A percentile compares a stretch with the other conserved stretches of the same genome.
phyloP scores from a whole-genome alignment of 2,113 vertebrate species.

The Gopherus evgoodei region DNA sequence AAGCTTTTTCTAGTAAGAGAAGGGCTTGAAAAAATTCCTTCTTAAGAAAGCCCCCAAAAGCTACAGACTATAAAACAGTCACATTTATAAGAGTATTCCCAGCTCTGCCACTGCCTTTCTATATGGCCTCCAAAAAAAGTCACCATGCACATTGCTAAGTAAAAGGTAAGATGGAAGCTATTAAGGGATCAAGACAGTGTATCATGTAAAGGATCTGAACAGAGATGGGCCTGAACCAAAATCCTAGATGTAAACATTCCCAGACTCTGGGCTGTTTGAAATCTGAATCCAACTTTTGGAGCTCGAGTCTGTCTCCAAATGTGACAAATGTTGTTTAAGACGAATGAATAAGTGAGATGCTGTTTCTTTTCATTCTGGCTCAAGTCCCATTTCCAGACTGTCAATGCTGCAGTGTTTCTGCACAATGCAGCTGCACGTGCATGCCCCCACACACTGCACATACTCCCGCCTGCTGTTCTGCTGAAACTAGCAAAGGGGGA shows the following conservation, averaged over 20 bases:
- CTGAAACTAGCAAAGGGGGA: rapidly evolving
- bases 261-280: constrained; percentile 39
- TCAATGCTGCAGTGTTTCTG: constrained; percentile 1
- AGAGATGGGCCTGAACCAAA: constrained; percentile 26
- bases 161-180: constrained; percentile 36
- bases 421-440: neutral
- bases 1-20: neutral
- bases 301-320: constrained; percentile 51
- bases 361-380: neutral
- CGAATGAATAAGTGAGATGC: neutral
- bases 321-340: constrained; percentile 54
- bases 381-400: neutral
- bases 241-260: constrained; percentile 29
- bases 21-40: neutral
- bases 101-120: neutral
- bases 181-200: constrained; percentile 10
- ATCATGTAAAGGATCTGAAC: constrained; percentile 5
- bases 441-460: rapidly evolving
- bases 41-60: neutral
- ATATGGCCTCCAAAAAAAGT: neutral
- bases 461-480: rapidly evolving
- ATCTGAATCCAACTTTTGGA: constrained; percentile 34
- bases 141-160: neutral
- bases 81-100: neutral
- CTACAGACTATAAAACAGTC: neutral